phyloP scores from a whole-genome alignment of 1,140 invertebrate species.

The Campoletis sonorensis region DNA sequence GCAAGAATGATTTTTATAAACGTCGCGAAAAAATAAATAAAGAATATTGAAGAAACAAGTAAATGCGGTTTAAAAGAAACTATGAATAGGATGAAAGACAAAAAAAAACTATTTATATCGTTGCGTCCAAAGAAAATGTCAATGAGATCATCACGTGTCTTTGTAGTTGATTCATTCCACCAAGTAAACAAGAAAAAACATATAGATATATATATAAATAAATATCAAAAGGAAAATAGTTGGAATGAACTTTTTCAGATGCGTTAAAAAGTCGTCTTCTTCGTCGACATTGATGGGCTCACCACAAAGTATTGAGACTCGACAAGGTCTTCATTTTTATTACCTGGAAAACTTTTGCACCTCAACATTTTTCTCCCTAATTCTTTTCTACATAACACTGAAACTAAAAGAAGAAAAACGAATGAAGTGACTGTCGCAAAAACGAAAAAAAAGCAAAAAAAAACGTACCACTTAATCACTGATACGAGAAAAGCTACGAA shows the following conservation, averaged over 20 bases:
- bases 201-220: not conserved
- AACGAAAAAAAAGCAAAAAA: not conserved
- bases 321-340: not conserved
- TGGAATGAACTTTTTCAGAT: not conserved
- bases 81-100: no score
- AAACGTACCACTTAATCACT: not conserved
- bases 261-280: not conserved
- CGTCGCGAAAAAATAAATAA: not conserved
- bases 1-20: not conserved
- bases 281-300: slow-evolving; percentile 2
- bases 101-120: slow-evolving; percentile 10
- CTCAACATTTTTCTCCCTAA: not conserved
- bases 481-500: not conserved
- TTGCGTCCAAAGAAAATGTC: slow-evolving; percentile 46
- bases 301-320: not conserved
- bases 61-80: not conserved
- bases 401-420: not conserved
- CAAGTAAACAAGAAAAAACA: not conserved
- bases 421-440: not conserved
- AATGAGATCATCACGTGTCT: slow-evolving; percentile 23
- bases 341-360: not conserved
- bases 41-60: not conserved
- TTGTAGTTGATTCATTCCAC: slow-evolving; percentile 21
- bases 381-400: not conserved
- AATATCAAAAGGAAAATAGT: not conserved